Evolutionary conservation across 2,888 invertebrate species (phyloP).

Genomic region (Bibio marci): DNA sequence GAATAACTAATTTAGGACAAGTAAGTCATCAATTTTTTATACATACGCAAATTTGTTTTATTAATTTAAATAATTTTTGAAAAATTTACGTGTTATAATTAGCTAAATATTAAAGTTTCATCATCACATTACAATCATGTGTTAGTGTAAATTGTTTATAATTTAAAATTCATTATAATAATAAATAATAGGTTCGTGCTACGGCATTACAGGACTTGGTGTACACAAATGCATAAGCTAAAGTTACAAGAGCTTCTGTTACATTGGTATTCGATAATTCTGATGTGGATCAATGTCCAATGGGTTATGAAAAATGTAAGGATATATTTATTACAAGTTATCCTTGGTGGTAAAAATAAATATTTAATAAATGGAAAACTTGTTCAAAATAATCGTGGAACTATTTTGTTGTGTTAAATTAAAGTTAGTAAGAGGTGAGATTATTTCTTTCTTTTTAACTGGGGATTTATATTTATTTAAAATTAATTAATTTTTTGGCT

Average conservation of each 20-base stretch:
- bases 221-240: conserved; percentile 95
- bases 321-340: conserved; percentile 81
- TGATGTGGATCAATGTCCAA: conserved; percentile 62
- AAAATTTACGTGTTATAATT: too few relatives aligned
- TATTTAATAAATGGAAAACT: conserved; percentile 87
- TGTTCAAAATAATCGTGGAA: conserved; percentile 80
- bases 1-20: conserved; percentile 80
- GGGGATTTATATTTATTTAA: too few relatives aligned
- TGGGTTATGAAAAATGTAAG: conserved; percentile 77
- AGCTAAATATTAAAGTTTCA: too few relatives aligned
- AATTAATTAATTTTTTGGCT: too few relatives aligned
- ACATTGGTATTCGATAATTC: conserved; percentile 90
- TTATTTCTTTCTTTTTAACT: too few relatives aligned
- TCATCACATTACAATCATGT: too few relatives aligned
- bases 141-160: too few relatives aligned
- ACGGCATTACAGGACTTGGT: conserved; percentile 84
- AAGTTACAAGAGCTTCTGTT: conserved; percentile 87
- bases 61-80: too few relatives aligned
- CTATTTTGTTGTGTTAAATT: conserved; percentile 92
- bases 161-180: too few relatives aligned
- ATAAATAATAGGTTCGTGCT: conserved; percentile 83
- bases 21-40: too few relatives aligned
- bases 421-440: conserved; percentile 97
- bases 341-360: conserved; percentile 71
- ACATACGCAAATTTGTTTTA: too few relatives aligned